Conservation (phyloP, 2,797 vertebrate genomes). For the Pampus argenteus region DNA sequence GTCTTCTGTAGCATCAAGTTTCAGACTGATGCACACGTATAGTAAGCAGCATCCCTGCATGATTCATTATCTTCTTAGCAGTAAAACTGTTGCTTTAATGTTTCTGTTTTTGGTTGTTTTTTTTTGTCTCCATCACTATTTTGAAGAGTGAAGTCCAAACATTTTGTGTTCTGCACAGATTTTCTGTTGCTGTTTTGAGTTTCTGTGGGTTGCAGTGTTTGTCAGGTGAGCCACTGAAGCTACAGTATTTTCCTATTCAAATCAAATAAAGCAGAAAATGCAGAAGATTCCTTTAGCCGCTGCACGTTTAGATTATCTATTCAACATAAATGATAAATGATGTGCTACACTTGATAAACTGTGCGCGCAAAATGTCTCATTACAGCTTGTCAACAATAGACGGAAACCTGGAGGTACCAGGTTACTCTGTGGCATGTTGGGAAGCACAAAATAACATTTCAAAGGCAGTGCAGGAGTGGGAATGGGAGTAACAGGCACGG, state of each 20-base stretch:
- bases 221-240: not conserved
- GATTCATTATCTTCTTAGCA: no score
- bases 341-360: slow-evolving; percentile 30
- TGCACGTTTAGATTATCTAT: slow-evolving; percentile 18
- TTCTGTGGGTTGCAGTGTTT: not conserved
- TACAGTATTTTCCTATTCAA: not conserved
- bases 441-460: slow-evolving; percentile 77
- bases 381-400: slow-evolving; percentile 76
- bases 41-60: no score
- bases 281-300: no score
- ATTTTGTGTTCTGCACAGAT: not conserved
- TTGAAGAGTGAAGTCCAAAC: not conserved
- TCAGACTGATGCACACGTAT: no score
- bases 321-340: slow-evolving; percentile 24
- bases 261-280: no score
- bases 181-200: not conserved
- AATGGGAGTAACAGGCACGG: slow-evolving; percentile 30
- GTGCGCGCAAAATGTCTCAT: not conserved
- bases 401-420: slow-evolving; percentile 77
- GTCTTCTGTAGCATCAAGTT: not conserved
- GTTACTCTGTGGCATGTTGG: slow-evolving; percentile 61
- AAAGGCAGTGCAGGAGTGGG: slow-evolving; percentile 53
- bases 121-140: not conserved
- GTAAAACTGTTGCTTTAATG: not conserved
- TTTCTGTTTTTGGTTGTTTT: not conserved